phyloP scores from a whole-genome alignment of 2,888 invertebrate species.

The Gryllus longicercus region DNA sequence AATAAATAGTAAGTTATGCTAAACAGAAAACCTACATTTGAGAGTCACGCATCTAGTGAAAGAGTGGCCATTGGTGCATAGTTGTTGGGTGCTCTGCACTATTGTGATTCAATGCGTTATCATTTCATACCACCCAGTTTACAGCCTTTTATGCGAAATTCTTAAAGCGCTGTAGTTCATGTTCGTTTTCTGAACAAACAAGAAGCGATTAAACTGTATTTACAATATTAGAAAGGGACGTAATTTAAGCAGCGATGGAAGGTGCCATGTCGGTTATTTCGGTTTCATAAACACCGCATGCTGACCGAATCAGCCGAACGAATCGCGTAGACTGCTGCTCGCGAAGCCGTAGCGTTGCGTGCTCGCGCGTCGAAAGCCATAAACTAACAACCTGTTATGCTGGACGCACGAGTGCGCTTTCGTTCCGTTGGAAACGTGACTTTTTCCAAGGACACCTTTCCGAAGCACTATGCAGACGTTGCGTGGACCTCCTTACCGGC shows the following conservation, averaged over 20 bases:
- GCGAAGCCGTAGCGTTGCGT: not conserved
- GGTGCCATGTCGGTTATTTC: not conserved
- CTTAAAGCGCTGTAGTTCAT: not conserved
- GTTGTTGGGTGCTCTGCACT: no score
- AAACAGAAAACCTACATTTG: no score
- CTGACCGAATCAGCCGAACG: not conserved
- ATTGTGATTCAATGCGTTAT: no score
- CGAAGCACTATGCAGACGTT: no score
- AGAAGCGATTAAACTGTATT: not conserved
- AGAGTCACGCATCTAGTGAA: no score
- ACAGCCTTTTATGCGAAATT: not conserved
- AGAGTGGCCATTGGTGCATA: no score
- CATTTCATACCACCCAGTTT: no score
- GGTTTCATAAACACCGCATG: not conserved
- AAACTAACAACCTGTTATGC: not conserved
- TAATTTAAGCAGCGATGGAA: not conserved
- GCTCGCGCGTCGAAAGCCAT: not conserved
- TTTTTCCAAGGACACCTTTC: no score
- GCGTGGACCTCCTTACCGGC: no score
- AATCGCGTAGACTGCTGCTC: not conserved
- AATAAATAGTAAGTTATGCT: no score
- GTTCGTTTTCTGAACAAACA: not conserved
- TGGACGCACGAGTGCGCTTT: not conserved
- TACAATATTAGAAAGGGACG: not conserved
- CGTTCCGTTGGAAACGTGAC: no score